phyloP scores from a whole-genome alignment of 2,888 invertebrate species.

The Cosmorhoe ocellata region DNA sequence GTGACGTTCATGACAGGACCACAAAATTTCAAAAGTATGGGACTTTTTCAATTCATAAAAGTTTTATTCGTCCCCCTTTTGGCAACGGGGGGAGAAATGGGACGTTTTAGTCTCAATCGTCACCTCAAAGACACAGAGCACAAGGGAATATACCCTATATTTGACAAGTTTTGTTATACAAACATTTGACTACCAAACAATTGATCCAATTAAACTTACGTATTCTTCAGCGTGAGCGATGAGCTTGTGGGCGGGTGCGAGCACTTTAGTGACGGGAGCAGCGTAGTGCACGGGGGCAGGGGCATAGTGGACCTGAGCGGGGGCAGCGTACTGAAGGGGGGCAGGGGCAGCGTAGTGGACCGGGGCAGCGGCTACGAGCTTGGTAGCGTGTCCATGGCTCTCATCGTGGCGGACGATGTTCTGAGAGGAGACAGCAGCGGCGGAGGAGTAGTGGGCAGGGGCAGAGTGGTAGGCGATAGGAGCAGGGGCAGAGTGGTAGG shows the following conservation, averaged over 20 bases:
- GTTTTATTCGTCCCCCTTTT: no score
- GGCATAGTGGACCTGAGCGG: slow-evolving; percentile 34
- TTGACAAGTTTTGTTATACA: no score
- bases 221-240: slow-evolving; percentile 57
- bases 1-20: no score
- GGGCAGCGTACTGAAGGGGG: slow-evolving; percentile 37
- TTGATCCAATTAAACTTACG: slow-evolving; percentile 44
- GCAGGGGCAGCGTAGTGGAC: slow-evolving; percentile 39
- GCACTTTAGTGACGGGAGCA: slow-evolving; percentile 46
- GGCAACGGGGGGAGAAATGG: no score
- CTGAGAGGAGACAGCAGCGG: slow-evolving; percentile 53
- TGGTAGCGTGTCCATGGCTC: slow-evolving; percentile 37
- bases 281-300: slow-evolving; percentile 46
- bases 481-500: slow-evolving; percentile 40
- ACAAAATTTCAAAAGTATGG: no score
- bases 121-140: no score
- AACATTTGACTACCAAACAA: no score
- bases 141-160: no score
- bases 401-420: slow-evolving; percentile 52
- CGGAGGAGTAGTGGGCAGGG: slow-evolving; percentile 30
- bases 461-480: slow-evolving; percentile 32
- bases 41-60: no score
- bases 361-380: slow-evolving; percentile 36
- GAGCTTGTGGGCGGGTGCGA: slow-evolving; percentile 46
- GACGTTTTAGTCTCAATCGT: no score